Conservation (phyloP, 1,140 invertebrate genomes). For the Cydia strobilella region DNA sequence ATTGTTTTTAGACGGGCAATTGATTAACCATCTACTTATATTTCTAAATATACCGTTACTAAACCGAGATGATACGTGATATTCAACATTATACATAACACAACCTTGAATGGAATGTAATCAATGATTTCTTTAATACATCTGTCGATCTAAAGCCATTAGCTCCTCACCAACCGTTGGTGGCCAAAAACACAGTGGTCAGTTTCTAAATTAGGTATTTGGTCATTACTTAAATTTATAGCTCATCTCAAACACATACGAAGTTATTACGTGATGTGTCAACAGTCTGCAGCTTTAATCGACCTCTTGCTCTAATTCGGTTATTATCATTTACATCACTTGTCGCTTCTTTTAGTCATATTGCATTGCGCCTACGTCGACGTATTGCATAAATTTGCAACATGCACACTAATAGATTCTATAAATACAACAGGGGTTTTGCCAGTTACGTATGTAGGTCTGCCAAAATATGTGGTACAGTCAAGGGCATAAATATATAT, state of each 20-base stretch:
- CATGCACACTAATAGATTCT: neutral
- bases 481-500: no score
- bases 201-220: neutral
- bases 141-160: neutral
- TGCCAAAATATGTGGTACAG: no score
- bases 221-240: neutral
- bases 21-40: neutral
- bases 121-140: neutral
- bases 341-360: neutral
- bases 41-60: neutral
- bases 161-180: neutral
- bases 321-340: slow-evolving; percentile 10
- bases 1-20: neutral
- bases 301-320: neutral
- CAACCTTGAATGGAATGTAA: slow-evolving; percentile 2
- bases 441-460: neutral
- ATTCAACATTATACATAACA: neutral
- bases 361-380: neutral
- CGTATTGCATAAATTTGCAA: slow-evolving; percentile 1
- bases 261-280: neutral
- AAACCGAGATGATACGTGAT: neutral
- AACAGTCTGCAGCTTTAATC: neutral
- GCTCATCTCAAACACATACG: neutral
- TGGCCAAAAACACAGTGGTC: neutral
- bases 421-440: neutral